These are phyloP conservation scores for Alosa alosa DNA, from an alignment of 2,113 vertebrate species.

Conservation along the genomic window DNA sequence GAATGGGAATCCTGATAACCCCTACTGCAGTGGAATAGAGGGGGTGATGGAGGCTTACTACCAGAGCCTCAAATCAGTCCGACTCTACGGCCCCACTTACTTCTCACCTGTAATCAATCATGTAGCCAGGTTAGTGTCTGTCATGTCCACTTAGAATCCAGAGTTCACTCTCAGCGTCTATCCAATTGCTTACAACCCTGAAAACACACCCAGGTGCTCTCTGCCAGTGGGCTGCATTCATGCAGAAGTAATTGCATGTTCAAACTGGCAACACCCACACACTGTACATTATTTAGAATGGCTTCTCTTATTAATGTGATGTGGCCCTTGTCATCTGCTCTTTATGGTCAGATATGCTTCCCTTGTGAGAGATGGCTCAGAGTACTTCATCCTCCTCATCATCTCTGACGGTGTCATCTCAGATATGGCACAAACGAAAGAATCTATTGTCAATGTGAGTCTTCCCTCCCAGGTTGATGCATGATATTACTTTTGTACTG, in stretches of 20 bases:
- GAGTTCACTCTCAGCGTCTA: background rate
- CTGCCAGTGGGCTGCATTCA: background rate
- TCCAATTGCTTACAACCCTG: background rate
- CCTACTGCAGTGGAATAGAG: conserved; percentile 92
- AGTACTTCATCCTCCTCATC: conserved; percentile 97
- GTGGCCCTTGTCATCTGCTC: background rate
- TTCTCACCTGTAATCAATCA: conserved; percentile 98
- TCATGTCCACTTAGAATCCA: background rate
- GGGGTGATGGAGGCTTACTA: conserved; percentile 97
- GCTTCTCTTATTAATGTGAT: conserved; percentile 17
- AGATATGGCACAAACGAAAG: conserved; percentile 97
- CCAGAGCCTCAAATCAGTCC: conserved; percentile 89
- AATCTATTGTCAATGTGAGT: conserved; percentile 92
- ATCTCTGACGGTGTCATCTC: conserved; percentile 97
- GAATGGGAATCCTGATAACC: conserved; percentile 96
- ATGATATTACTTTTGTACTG: background rate
- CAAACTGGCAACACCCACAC: background rate
- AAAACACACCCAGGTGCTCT: background rate
- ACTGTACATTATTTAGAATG: background rate
- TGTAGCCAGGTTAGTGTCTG: conserved; percentile 83
- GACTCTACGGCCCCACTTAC: conserved; percentile 92
- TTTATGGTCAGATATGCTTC: conserved; percentile 82
- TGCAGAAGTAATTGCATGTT: background rate
- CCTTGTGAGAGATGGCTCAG: conserved; percentile 90
- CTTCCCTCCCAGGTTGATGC: background rate